phyloP scores from a whole-genome alignment of 2,888 invertebrate species.

The Drosophila barbarae region DNA sequence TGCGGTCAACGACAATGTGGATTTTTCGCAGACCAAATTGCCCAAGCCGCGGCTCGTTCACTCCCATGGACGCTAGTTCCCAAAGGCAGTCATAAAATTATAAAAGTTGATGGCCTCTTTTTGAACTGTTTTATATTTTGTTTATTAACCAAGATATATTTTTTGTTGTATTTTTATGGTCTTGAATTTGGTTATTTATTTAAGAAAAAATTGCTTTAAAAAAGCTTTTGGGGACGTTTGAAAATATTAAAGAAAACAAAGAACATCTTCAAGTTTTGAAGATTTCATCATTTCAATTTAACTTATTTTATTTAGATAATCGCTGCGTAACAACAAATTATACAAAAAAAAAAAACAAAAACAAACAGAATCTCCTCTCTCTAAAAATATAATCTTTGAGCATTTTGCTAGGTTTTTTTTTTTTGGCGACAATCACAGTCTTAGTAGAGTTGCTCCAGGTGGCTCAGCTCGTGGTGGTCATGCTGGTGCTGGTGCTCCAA shows the following conservation, averaged over 20 bases:
- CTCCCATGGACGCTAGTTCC: slow-evolving; percentile 43
- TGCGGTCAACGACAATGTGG: slow-evolving; percentile 51
- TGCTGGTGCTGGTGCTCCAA: slow-evolving; percentile 52
- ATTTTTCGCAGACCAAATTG: slow-evolving; percentile 44
- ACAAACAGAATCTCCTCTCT: slow-evolving; percentile 13
- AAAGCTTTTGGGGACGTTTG: background rate
- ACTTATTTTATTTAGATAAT: slow-evolving; percentile 12
- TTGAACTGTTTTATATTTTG: background rate
- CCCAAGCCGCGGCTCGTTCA: slow-evolving; percentile 9
- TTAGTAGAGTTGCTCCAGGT: slow-evolving; percentile 35
- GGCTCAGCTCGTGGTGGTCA: slow-evolving; percentile 39
- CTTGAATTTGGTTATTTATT: background rate
- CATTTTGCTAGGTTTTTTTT: slow-evolving; percentile 19
- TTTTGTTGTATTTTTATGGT: background rate
- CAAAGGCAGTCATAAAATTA: background rate
- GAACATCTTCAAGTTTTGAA: too few species aligned
- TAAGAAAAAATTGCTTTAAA: background rate
- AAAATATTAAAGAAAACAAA: too few species aligned
- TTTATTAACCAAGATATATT: background rate
- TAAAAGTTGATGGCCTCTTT: background rate
- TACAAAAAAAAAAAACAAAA: slow-evolving; percentile 14
- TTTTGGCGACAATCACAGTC: slow-evolving; percentile 33
- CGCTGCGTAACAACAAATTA: background rate
- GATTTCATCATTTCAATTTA: background rate
- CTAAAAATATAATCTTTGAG: slow-evolving; percentile 18